These are phyloP conservation scores for Diplodus sargus DNA, from an alignment of 2,797 vertebrate species.

Conservation along the genomic window DNA sequence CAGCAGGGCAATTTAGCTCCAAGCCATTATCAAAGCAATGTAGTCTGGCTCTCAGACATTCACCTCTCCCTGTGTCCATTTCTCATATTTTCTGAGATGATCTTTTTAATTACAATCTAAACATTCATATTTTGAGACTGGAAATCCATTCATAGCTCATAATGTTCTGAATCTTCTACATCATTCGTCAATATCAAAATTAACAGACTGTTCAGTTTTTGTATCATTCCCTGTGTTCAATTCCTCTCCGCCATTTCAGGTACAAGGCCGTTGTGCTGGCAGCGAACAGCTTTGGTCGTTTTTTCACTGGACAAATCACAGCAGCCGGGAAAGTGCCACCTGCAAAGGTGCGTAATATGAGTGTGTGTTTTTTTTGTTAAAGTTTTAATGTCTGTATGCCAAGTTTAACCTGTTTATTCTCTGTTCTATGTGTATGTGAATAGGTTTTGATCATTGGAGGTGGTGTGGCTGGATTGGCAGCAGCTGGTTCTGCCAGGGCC, in stretches of 20 bases:
- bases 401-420: neutral
- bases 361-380: neutral
- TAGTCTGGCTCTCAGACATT: too few relatives aligned
- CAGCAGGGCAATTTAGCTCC: too few relatives aligned
- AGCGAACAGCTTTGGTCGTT: slow-evolving; percentile 92
- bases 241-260: slow-evolving; percentile 76
- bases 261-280: slow-evolving; percentile 97
- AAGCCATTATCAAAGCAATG: too few relatives aligned
- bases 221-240: neutral
- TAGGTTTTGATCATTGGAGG: slow-evolving; percentile 90
- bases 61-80: too few relatives aligned
- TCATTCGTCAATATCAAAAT: neutral
- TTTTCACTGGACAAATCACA: slow-evolving; percentile 88
- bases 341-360: slow-evolving; percentile 78
- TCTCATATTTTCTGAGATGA: too few relatives aligned
- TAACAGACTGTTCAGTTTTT: neutral
- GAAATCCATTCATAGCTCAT: too few relatives aligned
- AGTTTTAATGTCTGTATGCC: neutral
- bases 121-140: too few relatives aligned
- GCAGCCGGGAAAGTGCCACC: slow-evolving; percentile 86
- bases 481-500: slow-evolving; percentile 87
- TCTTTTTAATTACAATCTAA: too few relatives aligned
- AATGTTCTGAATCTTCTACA: too few relatives aligned
- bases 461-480: slow-evolving; percentile 87
- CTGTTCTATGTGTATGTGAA: slow-evolving; percentile 34